Evolutionary conservation across 2,797 vertebrate species (phyloP), one percentile per base, ranked within the genome.

Genomic region (Salmo trutta): DNA sequence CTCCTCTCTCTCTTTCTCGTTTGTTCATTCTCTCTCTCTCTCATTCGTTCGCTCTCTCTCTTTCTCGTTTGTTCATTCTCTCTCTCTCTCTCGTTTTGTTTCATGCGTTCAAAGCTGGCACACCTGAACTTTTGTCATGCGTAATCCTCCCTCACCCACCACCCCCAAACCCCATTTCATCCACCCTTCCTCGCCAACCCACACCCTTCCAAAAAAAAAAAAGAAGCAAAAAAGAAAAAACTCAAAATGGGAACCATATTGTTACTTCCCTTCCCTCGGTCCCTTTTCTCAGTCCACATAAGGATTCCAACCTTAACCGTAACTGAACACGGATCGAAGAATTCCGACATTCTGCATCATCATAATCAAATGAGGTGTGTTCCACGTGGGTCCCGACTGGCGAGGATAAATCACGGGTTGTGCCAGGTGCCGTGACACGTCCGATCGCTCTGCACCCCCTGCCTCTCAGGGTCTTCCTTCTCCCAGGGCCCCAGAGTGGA

Each of bases 191-290:
- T 64, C 59, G 1, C 69, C 66, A 27, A 19, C 56, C 36, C 19
- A 59, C 71, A 65, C 24, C 73, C 31, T 71, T 69, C 52, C 24
- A 15, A 59, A 71, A 41, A 15, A 29, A 69, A 74, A 15, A 7
- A 54, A 72, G 47, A 76, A 74, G n/a, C 51, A 33, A 75, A 51
- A 69, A 68, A 47, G 72, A 78, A 93, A 93, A 90, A 88, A 15
- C 3, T 92, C 91, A 87, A 95, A 96, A 96, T 96, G 92, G 93
- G 95, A 96, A 96, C 94, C 95, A 96, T 92, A 95, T 95, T 85
- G 79, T 71, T 62, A 75, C 47, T 73, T 67, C 52, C 52, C 36
- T 14, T 51, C 1, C 0, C 24, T 10, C 6, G 10, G 56, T 21
- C 56, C 21, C n/a, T 19, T 7, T 59, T 75, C 3, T 52, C 52